Evolutionary conservation across 2,888 invertebrate genomes (phyloP).

Genomic region (Melanostoma scalare): DNA sequence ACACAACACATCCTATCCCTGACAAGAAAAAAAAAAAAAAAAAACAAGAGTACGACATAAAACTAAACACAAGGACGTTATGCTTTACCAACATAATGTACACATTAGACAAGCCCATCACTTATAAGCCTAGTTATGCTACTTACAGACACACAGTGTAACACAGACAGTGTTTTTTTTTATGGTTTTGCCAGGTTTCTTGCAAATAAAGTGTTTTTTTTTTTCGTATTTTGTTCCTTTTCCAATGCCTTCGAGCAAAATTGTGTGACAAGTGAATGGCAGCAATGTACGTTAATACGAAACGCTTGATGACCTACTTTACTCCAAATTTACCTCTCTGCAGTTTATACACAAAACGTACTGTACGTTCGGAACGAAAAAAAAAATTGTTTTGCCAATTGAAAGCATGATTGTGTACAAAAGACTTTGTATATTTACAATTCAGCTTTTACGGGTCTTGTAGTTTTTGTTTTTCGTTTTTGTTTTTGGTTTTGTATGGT

Average conservation of each 20-base stretch:
- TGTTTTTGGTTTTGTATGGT: not conserved
- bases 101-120: slow-evolving; percentile 50
- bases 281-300: slow-evolving; percentile 19
- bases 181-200: slow-evolving; percentile 11
- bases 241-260: slow-evolving; percentile 45
- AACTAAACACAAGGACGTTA: slow-evolving; percentile 56
- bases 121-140: slow-evolving; percentile 37
- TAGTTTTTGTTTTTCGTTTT: not conserved
- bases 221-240: slow-evolving; percentile 13
- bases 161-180: slow-evolving; percentile 47
- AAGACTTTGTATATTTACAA: slow-evolving; percentile 32
- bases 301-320: slow-evolving; percentile 65
- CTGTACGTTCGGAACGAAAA: slow-evolving; percentile 1
- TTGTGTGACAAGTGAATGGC: slow-evolving; percentile 64
- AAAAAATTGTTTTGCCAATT: slow-evolving; percentile 26
- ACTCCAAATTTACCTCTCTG: slow-evolving; percentile 46
- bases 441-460: slow-evolving; percentile 17
- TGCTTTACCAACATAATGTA: slow-evolving; percentile 43
- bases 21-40: not conserved
- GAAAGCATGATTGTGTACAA: slow-evolving; percentile 20
- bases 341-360: slow-evolving; percentile 12
- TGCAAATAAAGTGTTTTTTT: not conserved
- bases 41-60: not conserved
- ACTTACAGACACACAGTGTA: slow-evolving; percentile 2
- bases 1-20: not conserved